phyloP scores from a whole-genome alignment of 2,113 vertebrate genomes.

The Tragulus kanchil region DNA sequence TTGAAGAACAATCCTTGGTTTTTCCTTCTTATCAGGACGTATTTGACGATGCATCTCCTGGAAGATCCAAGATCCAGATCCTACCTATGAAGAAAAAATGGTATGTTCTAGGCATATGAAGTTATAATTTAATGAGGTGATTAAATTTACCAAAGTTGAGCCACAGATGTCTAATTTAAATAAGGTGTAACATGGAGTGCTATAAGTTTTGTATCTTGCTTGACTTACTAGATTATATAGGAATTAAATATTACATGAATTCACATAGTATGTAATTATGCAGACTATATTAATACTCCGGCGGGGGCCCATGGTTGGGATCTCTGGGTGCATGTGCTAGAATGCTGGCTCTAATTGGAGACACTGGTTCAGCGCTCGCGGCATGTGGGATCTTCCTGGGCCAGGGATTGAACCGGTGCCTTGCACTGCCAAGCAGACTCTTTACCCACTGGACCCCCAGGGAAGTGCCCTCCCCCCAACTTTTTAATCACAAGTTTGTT shows the following conservation, averaged over 20 bases:
- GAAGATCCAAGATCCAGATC: slow-evolving; percentile 90
- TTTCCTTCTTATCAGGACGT: slow-evolving; percentile 85
- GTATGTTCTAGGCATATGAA: slow-evolving; percentile 85
- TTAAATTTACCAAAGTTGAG: background rate
- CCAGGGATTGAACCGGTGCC: too few relatives aligned
- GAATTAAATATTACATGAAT: background rate
- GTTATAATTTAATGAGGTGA: background rate
- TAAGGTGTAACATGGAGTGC: background rate
- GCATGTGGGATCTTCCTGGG: too few relatives aligned
- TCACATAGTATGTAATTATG: background rate
- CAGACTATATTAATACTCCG: background rate
- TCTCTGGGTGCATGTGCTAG: too few relatives aligned
- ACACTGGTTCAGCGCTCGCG: too few relatives aligned
- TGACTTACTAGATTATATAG: background rate
- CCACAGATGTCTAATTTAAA: background rate
- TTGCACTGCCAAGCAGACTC: too few relatives aligned
- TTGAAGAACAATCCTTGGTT: slow-evolving; percentile 59
- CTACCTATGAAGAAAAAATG: slow-evolving; percentile 98
- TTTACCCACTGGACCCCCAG: too few relatives aligned
- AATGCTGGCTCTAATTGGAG: too few relatives aligned
- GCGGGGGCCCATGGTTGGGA: too few relatives aligned
- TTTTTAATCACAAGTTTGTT: background rate
- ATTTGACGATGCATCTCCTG: slow-evolving; percentile 90
- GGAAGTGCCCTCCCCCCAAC: background rate
- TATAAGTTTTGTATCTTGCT: background rate